These are phyloP conservation scores for Meteorus sp. DNA, from an alignment of 1,140 invertebrate species.

Conservation along the genomic window DNA sequence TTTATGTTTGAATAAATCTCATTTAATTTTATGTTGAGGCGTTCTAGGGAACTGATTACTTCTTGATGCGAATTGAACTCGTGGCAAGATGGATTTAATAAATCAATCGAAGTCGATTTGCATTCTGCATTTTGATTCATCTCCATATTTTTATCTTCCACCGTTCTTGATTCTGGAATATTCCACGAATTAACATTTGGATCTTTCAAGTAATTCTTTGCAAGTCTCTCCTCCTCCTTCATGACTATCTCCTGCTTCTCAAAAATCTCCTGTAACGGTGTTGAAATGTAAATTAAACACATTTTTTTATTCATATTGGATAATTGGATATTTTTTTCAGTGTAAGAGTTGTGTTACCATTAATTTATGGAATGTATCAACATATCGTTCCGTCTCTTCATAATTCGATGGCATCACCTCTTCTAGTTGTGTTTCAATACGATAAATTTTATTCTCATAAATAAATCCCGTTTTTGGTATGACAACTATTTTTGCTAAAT, in stretches of 20 bases:
- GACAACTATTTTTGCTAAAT: conserved; percentile 36
- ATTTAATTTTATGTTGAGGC: conserved; percentile 24
- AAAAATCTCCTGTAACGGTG: conserved; percentile 29
- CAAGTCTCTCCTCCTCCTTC: conserved; percentile 24
- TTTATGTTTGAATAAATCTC: conserved; percentile 26
- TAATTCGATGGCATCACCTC: conserved; percentile 24
- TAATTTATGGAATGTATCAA: conserved; percentile 30
- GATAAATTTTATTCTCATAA: conserved; percentile 32
- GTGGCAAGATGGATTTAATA: conserved; percentile 11
- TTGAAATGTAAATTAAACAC: background rate
- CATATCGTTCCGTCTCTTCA: conserved; percentile 32
- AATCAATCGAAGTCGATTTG: conserved; percentile 23
- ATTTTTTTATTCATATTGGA: background rate
- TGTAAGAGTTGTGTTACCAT: too few relatives aligned
- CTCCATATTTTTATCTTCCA: conserved; percentile 16
- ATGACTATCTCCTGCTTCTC: conserved; percentile 35
- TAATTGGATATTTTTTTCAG: too few relatives aligned
- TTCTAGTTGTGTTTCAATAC: conserved; percentile 31
- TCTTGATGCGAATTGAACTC: conserved; percentile 28
- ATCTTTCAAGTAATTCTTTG: conserved; percentile 30
- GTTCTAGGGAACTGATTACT: conserved; percentile 1
- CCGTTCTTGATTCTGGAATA: conserved; percentile 15
- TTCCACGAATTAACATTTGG: conserved; percentile 30
- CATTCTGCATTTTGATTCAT: conserved; percentile 25
- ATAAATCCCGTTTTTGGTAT: conserved; percentile 45